Evolutionary conservation across 2,888 invertebrate species (phyloP).

Genomic region (Odontocerum albicorne): DNA sequence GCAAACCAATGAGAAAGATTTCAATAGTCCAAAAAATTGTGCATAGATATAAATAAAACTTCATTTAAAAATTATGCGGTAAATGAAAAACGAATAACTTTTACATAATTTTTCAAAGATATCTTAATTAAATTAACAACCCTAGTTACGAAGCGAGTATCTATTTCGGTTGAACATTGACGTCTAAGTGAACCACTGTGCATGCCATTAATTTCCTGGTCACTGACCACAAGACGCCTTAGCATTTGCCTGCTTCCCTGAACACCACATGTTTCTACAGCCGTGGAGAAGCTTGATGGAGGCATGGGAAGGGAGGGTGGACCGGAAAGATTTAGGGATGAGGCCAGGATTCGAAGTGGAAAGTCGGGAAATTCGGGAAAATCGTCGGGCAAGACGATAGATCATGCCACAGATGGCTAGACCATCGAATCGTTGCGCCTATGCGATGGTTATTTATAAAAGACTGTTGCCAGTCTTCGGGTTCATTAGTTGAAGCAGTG

Average conservation of each 20-base stretch:
- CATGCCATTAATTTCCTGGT: constrained; percentile 32
- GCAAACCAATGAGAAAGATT: no score
- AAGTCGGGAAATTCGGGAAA: constrained; percentile 5
- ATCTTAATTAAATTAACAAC: no score
- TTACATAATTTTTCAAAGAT: no score
- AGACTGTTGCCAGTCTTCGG: no score
- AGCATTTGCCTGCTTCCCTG: constrained; percentile 26
- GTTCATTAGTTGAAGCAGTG: no score
- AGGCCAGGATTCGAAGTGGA: background rate
- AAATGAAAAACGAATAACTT: no score
- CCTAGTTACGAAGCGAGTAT: background rate
- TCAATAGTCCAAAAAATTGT: no score
- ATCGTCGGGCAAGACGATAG: constrained; percentile 32
- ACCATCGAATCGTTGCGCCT: constrained; percentile 21
- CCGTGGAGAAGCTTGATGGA: background rate
- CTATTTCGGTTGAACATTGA: background rate
- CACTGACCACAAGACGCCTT: constrained; percentile 30
- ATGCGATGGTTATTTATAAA: constrained; percentile 28
- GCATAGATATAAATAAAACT: no score
- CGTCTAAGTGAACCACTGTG: constrained; percentile 14
- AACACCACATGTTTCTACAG: constrained; percentile 17
- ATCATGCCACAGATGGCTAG: constrained; percentile 34
- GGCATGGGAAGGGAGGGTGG: background rate
- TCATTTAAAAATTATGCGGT: no score
- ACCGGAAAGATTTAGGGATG: background rate